Evolutionary conservation across 2,888 invertebrate genomes (phyloP).

Genomic region (Dromius quadrimaculatus): DNA sequence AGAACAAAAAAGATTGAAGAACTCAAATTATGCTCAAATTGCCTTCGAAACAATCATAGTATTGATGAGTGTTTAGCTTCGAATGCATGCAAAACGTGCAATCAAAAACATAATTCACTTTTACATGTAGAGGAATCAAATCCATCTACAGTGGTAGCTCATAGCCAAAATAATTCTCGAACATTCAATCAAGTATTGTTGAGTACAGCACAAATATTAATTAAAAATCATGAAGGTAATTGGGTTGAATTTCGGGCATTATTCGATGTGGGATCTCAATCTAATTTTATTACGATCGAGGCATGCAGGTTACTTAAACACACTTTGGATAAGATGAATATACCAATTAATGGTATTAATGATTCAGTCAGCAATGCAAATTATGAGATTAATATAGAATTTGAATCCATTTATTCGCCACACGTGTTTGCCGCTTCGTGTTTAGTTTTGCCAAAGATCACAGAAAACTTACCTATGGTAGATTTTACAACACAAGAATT

Average conservation of each 20-base stretch:
- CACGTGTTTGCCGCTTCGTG: not conserved
- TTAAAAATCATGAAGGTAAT: slow-evolving; percentile 13
- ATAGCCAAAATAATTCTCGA: not conserved
- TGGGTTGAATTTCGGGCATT: slow-evolving; percentile 8
- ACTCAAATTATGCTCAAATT: slow-evolving; percentile 45
- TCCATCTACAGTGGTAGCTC: not conserved
- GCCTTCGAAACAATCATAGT: slow-evolving; percentile 36
- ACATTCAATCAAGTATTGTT: slow-evolving; percentile 19
- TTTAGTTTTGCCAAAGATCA: slow-evolving; percentile 21
- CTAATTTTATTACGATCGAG: slow-evolving; percentile 27
- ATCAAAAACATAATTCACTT: slow-evolving; percentile 43
- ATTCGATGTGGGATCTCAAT: slow-evolving; percentile 27
- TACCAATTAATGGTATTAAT: slow-evolving; percentile 12
- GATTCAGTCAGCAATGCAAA: not conserved
- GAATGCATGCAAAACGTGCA: slow-evolving; percentile 29
- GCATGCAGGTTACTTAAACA: not conserved
- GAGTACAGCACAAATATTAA: slow-evolving; percentile 31
- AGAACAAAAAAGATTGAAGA: slow-evolving; percentile 26
- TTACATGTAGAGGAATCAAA: slow-evolving; percentile 15
- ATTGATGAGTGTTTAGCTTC: slow-evolving; percentile 13
- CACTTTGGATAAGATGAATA: slow-evolving; percentile 13
- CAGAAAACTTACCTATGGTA: not conserved
- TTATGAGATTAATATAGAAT: slow-evolving; percentile 4
- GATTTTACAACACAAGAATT: not conserved
- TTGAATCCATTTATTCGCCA: not conserved